These are phyloP conservation scores for Charanyca ferruginea DNA, from an alignment of 2,888 invertebrate species.

Conservation along the genomic window DNA sequence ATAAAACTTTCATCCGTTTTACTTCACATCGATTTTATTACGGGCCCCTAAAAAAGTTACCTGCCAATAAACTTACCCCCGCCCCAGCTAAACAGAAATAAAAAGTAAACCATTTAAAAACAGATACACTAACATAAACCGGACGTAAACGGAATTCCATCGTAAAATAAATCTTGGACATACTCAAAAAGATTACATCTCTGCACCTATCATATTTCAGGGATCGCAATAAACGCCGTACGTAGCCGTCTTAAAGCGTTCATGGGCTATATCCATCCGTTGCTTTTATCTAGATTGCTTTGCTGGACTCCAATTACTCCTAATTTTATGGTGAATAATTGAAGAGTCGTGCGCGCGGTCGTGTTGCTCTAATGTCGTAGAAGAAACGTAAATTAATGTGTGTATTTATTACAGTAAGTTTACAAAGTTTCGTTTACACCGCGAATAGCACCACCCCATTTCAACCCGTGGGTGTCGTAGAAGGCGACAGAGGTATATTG, in stretches of 20 bases:
- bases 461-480: too few relatives aligned
- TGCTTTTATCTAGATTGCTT: constrained; percentile 83
- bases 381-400: constrained; percentile 1
- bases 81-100: constrained; percentile 20
- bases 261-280: constrained; percentile 65
- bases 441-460: too few relatives aligned
- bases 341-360: constrained; percentile 53
- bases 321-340: constrained; percentile 81
- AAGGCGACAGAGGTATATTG: too few relatives aligned
- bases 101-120: constrained; percentile 53
- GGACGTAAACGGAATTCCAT: constrained; percentile 34
- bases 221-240: constrained; percentile 60
- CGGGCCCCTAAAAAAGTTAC: constrained; percentile 4
- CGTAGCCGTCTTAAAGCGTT: constrained; percentile 60
- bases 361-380: neutral
- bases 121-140: constrained; percentile 19
- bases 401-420: neutral
- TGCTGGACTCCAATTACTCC: constrained; percentile 76
- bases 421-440: too few relatives aligned
- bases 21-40: constrained; percentile 9
- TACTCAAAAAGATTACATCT: constrained; percentile 64
- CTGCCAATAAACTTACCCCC: constrained; percentile 12
- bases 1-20: neutral
- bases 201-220: constrained; percentile 65
- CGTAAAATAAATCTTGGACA: constrained; percentile 62